Base-by-base conservation (phyloP, 2,113 vertebrate species). In the Sceloporus tristichus region DNA sequence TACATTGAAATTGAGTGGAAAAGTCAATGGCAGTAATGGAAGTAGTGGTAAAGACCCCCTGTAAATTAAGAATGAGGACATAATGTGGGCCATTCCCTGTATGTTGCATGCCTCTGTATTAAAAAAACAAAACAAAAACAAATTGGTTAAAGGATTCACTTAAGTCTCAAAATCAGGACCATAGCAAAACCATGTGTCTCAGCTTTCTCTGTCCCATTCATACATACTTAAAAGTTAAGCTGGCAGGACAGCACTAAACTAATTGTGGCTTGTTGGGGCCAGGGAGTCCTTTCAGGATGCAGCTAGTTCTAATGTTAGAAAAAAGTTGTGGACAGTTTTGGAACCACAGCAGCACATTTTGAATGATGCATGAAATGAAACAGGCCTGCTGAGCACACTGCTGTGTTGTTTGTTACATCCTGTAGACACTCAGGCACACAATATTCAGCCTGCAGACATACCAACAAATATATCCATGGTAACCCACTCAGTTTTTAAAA, bases 401-500 rank as follows among this genome's bases (percentile, higher is more conserved):
- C 87, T 89, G 88, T 90, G 79, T 10, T 87, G 6, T 94, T 95
- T 89, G 5, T 9, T 90, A 1, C 78, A 21, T 91, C 83, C 68
- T 53, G 1, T 29, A 75, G 74, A 88, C 2, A 84, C 53, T 66
- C 81, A 93, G 56, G 14, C 27, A 88, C 81, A 90, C 73, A 79
- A 18, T 90, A 93, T 94, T 92, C 79, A 25, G 53, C 68, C 34
- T 74, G 70, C 82, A 86, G 71, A 79, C n/a, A 77, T 42, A 90
- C 25, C 71, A 40, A 68, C 79, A 92, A 74, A 91, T 91, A 91
- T 59, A 94, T 59, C 71, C 80, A 68, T 6, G 0, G 4, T 27
- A 91, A 87, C 78, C 73, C 16, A 90, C 91, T 89, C 85, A 83
- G 90, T 89, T 82, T 56, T 59, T 65, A 90, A 80, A 89, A 89